A percentile compares a stretch with the other conserved stretches of the same genome.
phyloP scores from a whole-genome alignment of 64 coral and sea anemone genomes.

The Dendronephthya gigantea region DNA sequence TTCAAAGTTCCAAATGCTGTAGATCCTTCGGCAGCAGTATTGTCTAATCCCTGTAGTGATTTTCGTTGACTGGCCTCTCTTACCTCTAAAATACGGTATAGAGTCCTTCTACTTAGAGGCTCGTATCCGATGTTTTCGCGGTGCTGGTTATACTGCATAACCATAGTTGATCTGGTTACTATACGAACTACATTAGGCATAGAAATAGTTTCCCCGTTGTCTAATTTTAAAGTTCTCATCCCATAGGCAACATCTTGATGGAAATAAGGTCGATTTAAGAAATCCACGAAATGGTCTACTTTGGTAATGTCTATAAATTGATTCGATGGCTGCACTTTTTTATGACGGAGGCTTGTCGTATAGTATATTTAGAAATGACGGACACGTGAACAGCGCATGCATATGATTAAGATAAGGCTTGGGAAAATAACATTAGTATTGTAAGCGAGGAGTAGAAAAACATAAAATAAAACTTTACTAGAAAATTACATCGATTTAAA shows the following conservation, averaged over 20 bases:
- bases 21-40: conserved; percentile 28
- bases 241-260: not conserved
- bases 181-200: not conserved
- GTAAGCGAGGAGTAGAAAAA: no score
- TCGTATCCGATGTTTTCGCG: not conserved
- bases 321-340: not conserved
- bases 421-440: no score
- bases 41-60: conserved; percentile 16
- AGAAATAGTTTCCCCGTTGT: not conserved
- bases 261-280: not conserved
- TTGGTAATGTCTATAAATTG: not conserved
- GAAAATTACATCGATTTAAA: no score
- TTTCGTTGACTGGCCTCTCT: not conserved
- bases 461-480: no score
- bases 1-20: not conserved
- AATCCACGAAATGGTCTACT: not conserved
- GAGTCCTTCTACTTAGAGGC: not conserved
- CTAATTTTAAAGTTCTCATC: not conserved
- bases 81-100: not conserved
- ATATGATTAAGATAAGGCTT: no score
- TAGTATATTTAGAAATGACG: no score
- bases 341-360: not conserved
- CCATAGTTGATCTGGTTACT: not conserved
- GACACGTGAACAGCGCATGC: no score
- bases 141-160: not conserved